Base-by-base conservation (phyloP, 1,140 invertebrate species). In the Drosophila virilis region DNA sequence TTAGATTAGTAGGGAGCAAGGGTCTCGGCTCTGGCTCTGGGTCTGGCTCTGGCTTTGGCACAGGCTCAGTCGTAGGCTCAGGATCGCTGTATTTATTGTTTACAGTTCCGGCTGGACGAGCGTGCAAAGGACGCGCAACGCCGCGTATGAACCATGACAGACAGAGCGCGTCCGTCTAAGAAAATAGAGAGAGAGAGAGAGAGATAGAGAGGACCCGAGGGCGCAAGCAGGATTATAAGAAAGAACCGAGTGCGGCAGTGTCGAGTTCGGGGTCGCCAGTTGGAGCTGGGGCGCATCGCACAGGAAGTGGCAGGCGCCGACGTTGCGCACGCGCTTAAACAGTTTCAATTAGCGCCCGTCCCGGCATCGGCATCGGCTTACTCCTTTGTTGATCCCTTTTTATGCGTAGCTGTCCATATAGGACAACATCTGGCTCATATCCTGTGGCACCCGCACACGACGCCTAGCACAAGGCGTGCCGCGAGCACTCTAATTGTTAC, bases 61-160 rank as follows among this genome's bases (percentile, higher is more conserved):
- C 35, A 33, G 35, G 10, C 8, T 9, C 2, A 46, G 4, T 28
- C 22, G 22, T 5, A 28, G 37, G 32, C 13, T 65, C 10, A 60
- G 37, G 35, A 15, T 15, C n/a, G 17, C 32, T 48, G 43, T 89
- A 89, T 89, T 83, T 88, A 88, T 88, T 88, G 83, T 88, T 88
- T 88, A 89, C 84, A 89, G 84, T 89, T 89, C 84, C 84, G 84
- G 84, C 77, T 89, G 83, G 83, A 78, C 80, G 80, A 80, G 61
- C 69, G 68, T 77, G 74, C 65, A 82, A 77, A 77, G 75, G 67
- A 84, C 73, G 74, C 66, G 55, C 77, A 75, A 67, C 62, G 62
- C 35, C 17, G 70, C 65, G 58, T 28, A 13, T 65, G 57, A 75
- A 55, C 78, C 64, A 15, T 70, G 78, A 76, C 74, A 57, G 13